These are phyloP conservation scores for Romanogobio albipinnatus DNA, from an alignment of 2,113 vertebrate genomes.

Conservation along the genomic window DNA sequence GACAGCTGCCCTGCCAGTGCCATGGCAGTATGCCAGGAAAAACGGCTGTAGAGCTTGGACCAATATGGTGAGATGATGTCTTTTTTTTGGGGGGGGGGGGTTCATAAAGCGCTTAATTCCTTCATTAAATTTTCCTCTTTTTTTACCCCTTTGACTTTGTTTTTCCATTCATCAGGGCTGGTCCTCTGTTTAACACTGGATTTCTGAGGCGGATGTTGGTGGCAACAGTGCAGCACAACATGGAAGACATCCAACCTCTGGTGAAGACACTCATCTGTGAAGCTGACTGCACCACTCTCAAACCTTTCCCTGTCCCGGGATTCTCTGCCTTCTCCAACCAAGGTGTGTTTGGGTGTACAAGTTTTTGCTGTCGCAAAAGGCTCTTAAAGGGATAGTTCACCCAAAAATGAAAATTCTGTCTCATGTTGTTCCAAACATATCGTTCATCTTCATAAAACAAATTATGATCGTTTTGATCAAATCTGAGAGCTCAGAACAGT, in stretches of 20 bases:
- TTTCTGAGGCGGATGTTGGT: constrained; percentile 93
- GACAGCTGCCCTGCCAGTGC: constrained; percentile 90
- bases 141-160: not conserved
- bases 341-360: constrained; percentile 72
- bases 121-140: not conserved
- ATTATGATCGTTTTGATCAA: no score
- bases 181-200: constrained; percentile 88
- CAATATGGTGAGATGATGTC: constrained; percentile 83
- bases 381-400: no score
- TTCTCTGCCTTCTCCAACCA: constrained; percentile 79
- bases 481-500: no score
- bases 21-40: constrained; percentile 92
- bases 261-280: constrained; percentile 91
- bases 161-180: constrained; percentile 78
- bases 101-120: not conserved
- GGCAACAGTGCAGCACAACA: constrained; percentile 83
- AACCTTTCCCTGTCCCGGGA: constrained; percentile 74
- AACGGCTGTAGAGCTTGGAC: constrained; percentile 92
- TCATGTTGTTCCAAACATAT: no score
- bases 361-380: not conserved
- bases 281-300: constrained; percentile 88
- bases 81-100: not conserved
- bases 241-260: constrained; percentile 90
- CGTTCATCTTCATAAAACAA: no score
- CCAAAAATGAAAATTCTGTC: no score